Base-by-base conservation (phyloP, 2,888 invertebrate species). In the Drosophila picticornis region DNA sequence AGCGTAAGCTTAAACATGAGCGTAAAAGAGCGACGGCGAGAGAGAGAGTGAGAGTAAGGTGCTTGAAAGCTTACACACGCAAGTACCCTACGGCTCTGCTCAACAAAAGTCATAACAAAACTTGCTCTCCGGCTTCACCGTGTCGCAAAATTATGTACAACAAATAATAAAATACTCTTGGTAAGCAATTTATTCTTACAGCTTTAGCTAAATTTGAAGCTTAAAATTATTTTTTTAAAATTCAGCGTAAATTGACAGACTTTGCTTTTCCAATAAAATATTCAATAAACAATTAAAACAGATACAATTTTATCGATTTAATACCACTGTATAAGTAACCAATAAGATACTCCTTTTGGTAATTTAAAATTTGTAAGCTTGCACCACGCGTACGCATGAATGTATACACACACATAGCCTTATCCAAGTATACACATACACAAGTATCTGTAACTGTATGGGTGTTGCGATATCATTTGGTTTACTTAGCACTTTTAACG, bases 401-500 rank as follows among this genome's bases (percentile, higher is more conserved):
- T 50, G n/a, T 10, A 25, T 32, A 56, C 29, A 55, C 43, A 34
- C 53, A 50, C 56, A 25, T 46, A 46, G 9, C 25, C 9, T 61
- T 43, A 48, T 55, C 27, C 34, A 32, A 52, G 22, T 34, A 29
- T 29, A 29, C 36, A 52, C 40, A 22, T 22, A 59, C 32, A 22
- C 11, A 61, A 57, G 43, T 50, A 38, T 57, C 22, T 52, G 58
- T 67, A 38, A 46, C 22, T 57, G 36, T 75, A 66, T 57, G n/a
- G 52, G 57, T 46, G 61, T 69, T 58, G 59, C 56, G 74, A 69
- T 75, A 75, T 36, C 69, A 67, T 73, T 72, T 63, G 53, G 79
- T 88, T 88, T 79, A 70, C 76, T 79, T 88, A 72, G 73, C 81
- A 79, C 70, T 88, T 77, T 72, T 34, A 72, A 69, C 76, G 84